Evolutionary conservation across 2,888 invertebrate species (phyloP), one percentile per base, ranked within the genome.

Genomic region (Monochamus alternatus): DNA sequence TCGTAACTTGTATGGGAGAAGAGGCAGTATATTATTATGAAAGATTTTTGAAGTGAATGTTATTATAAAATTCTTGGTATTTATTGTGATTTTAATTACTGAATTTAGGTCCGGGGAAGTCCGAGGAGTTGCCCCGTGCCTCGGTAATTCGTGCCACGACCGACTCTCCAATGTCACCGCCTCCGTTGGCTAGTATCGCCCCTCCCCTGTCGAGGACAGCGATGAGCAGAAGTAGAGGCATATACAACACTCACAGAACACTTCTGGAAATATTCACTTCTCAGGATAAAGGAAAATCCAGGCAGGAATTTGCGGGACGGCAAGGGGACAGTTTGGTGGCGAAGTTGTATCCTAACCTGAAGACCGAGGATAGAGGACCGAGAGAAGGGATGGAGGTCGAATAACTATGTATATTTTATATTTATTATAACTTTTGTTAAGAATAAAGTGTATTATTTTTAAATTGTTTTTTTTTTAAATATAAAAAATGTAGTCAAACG

Each of bases 91-190:
- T 38, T 38, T 0, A 38, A 38, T 38, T 7, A 7, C 38, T 38
- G 38, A 5, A 5, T 55, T n/a, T 52, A 85, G 85, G 85, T 62
- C 83, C 84, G 7, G 79, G 80, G n/a, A 85, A 85, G 77, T 67
- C 72, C 2, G 85, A 85, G n/a, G 86, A 87, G 30, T 63, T 81
- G 47, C 86, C 86, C 62, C 86, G 89, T 58, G 89, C 90, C 0
- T 89, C 92, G 8, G 91, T 93, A 0, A 92, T 94, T 75, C 90
- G 96, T 67, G 94, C 96, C 1, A 95, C 95, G 0, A 95, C 96
- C 0, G 96, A 96, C 87, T 96, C 96, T 0, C 96, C 96, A 0
- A 92, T 96, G 88, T 96, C 96, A 0, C 96, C 96, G 0, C 94
- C 95, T 0, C 93, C 94, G 3, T 75, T 89, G 63, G 80, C 88